phyloP scores from a whole-genome alignment of 23 tunicate genomes.

The Ascidia mentula region DNA sequence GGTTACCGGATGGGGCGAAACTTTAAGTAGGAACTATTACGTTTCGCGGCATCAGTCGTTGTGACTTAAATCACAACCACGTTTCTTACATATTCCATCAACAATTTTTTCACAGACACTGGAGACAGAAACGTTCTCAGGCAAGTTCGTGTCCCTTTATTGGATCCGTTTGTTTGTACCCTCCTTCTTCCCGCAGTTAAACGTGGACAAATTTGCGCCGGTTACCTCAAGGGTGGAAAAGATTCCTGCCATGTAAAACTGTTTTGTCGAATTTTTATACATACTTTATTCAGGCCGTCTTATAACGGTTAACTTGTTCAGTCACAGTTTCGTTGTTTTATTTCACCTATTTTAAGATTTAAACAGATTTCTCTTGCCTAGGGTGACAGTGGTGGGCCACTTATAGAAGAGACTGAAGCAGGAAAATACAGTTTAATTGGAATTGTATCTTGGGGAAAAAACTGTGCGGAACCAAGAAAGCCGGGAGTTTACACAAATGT shows the following conservation, averaged over 20 bases:
- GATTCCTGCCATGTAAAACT: conserved; percentile 34
- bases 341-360: too few species aligned
- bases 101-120: neutral
- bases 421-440: conserved; percentile 3
- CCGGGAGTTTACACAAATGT: conserved; percentile 40
- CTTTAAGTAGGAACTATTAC: neutral
- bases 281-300: too few species aligned
- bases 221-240: conserved; percentile 16
- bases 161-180: neutral
- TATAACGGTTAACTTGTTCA: too few species aligned
- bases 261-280: too few species aligned
- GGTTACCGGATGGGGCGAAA: conserved; percentile 6
- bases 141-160: conserved; percentile 18
- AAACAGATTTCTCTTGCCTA: too few species aligned
- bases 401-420: neutral
- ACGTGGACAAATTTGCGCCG: conserved; percentile 22
- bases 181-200: neutral
- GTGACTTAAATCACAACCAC: neutral
- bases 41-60: too few species aligned
- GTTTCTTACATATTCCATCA: too few species aligned
- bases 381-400: conserved; percentile 47
- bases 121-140: conserved; percentile 8
- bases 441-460: conserved; percentile 36
- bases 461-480: conserved; percentile 17
- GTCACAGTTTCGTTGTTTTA: too few species aligned